Conservation (phyloP, 1,140 invertebrate species). For the Pemphigus obesinymphae region DNA sequence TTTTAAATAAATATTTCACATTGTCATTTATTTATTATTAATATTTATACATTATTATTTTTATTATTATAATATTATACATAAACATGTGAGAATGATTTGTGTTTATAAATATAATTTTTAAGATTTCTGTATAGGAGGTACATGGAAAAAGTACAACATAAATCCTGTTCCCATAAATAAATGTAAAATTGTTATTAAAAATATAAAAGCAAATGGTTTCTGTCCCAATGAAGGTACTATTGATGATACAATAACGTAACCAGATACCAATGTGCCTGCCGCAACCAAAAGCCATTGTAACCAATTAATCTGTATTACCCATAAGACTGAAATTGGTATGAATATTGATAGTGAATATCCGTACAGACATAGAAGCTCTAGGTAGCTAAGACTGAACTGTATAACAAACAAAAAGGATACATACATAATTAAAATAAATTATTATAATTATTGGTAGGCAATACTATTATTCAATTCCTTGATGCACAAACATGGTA, state of each 20-base stretch:
- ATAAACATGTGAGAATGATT: constrained; percentile 41
- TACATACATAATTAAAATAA: too few relatives aligned
- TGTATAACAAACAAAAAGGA: constrained; percentile 22
- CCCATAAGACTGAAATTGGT: constrained; percentile 89
- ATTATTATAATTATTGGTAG: too few relatives aligned
- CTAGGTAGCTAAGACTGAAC: constrained; percentile 57
- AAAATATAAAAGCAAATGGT: constrained; percentile 64
- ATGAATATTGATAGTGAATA: constrained; percentile 92
- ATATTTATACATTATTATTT: constrained; percentile 38
- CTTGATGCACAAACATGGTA: too few relatives aligned
- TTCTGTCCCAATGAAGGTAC: constrained; percentile 64
- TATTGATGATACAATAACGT: constrained; percentile 75
- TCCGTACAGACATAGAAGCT: constrained; percentile 88
- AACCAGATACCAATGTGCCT: constrained; percentile 75
- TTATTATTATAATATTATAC: constrained; percentile 23
- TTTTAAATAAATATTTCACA: neutral
- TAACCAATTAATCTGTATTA: constrained; percentile 74
- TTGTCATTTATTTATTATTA: constrained; percentile 10
- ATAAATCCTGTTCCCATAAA: constrained; percentile 79
- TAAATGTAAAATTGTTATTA: constrained; percentile 70
- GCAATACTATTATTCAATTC: too few relatives aligned
- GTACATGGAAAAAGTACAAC: constrained; percentile 62
- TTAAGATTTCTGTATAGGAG: constrained; percentile 39
- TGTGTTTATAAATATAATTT: constrained; percentile 32
- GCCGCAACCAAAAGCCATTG: constrained; percentile 80